These are phyloP conservation scores for Aeoliscus strigatus DNA, from an alignment of 2,797 vertebrate genomes.

Conservation along the genomic window DNA sequence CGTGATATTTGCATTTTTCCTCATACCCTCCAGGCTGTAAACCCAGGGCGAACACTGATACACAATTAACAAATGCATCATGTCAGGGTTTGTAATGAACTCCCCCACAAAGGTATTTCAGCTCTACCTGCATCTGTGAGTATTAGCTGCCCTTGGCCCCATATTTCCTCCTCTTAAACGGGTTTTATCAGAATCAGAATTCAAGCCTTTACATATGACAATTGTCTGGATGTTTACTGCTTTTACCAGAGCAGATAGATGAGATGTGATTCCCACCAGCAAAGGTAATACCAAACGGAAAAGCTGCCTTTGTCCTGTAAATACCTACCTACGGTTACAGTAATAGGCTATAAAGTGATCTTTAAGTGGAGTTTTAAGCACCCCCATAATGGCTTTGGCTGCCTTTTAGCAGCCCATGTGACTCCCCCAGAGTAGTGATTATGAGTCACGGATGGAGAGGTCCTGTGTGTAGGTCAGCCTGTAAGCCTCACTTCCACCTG, in stretches of 20 bases:
- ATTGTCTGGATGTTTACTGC: slow-evolving; percentile 72
- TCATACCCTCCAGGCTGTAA: too few relatives aligned
- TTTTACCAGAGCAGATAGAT: slow-evolving; percentile 74
- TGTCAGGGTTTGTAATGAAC: too few relatives aligned
- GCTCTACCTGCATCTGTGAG: too few relatives aligned
- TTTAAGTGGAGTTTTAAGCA: slow-evolving; percentile 99
- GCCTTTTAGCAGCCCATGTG: slow-evolving; percentile 97
- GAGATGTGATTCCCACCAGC: slow-evolving; percentile 60
- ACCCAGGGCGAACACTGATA: too few relatives aligned
- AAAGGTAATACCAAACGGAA: slow-evolving; percentile 93
- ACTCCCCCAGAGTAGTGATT: slow-evolving; percentile 99
- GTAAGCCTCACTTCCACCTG: slow-evolving; percentile 97
- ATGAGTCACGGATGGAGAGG: slow-evolving; percentile 98
- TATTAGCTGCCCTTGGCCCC: too few relatives aligned
- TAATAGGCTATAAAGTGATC: slow-evolving; percentile 99
- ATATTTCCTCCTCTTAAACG: too few relatives aligned
- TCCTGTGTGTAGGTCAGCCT: slow-evolving; percentile 94
- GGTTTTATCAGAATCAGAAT: too few relatives aligned
- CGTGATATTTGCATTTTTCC: too few relatives aligned
- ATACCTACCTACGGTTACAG: slow-evolving; percentile 99
- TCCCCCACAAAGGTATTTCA: too few relatives aligned
- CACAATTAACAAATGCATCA: too few relatives aligned
- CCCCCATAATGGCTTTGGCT: slow-evolving; percentile 97
- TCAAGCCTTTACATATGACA: too few relatives aligned
- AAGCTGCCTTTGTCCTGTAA: slow-evolving; percentile 99